Evolutionary conservation across 2,888 invertebrate genomes (phyloP).

Genomic region (Nomada fucata): DNA sequence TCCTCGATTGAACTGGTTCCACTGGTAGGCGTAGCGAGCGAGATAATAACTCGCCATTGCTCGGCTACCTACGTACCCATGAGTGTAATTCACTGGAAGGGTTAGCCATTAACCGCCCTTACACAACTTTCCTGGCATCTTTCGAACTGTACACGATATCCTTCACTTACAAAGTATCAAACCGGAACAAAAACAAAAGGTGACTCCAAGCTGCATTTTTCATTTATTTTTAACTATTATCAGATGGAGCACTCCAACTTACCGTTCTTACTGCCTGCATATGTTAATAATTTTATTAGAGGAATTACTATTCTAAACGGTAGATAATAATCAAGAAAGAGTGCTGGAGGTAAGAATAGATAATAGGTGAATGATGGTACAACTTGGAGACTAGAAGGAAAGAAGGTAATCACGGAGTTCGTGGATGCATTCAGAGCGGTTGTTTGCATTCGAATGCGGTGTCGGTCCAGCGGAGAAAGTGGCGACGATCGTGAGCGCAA

Average conservation of each 20-base stretch:
- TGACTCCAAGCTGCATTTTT: neutral
- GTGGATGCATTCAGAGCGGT: slow-evolving; percentile 26
- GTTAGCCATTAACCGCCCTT: slow-evolving; percentile 13
- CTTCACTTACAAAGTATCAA: neutral
- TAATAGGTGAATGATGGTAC: neutral
- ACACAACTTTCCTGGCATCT: slow-evolving; percentile 16
- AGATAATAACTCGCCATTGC: slow-evolving; percentile 60
- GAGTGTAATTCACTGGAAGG: slow-evolving; percentile 31
- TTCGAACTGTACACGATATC: neutral
- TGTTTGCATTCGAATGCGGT: slow-evolving; percentile 32
- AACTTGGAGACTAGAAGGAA: neutral
- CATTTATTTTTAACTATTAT: neutral
- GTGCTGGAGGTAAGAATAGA: neutral
- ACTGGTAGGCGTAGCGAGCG: slow-evolving; percentile 55
- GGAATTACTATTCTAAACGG: neutral
- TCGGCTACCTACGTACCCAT: slow-evolving; percentile 50
- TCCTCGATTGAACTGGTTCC: slow-evolving; percentile 48
- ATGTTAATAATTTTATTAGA: neutral
- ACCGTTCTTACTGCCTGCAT: neutral
- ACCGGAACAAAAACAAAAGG: neutral
- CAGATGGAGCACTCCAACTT: neutral
- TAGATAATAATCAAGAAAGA: neutral
- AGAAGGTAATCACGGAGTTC: slow-evolving; percentile 3
- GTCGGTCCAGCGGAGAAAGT: slow-evolving; percentile 51
- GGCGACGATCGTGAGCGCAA: slow-evolving; percentile 36